Conservation (phyloP, 2,797 vertebrate genomes). For the Gallinago stenura region DNA sequence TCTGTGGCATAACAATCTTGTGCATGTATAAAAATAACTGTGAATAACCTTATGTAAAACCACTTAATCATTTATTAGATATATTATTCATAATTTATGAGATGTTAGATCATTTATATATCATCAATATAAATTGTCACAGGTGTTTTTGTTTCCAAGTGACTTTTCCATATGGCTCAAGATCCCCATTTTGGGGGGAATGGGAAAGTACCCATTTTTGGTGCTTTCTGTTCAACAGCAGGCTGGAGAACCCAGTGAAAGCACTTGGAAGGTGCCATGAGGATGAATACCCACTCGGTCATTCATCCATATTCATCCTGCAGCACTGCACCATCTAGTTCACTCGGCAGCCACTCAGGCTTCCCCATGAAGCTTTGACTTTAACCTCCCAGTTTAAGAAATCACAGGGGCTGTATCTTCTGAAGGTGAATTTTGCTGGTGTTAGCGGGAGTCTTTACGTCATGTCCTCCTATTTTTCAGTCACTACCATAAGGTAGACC, state of each 20-base stretch:
- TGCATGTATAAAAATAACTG: background rate
- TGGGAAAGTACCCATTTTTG: too few relatives aligned
- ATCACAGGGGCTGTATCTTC: rapidly evolving
- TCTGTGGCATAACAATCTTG: background rate
- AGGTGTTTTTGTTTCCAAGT: background rate
- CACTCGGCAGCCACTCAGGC: background rate
- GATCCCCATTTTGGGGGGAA: background rate
- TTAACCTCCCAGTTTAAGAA: background rate
- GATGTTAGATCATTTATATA: background rate
- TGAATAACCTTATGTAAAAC: background rate
- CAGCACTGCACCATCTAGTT: background rate
- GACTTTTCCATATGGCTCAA: background rate
- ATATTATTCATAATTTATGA: background rate
- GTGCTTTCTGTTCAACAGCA: background rate
- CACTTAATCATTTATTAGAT: background rate
- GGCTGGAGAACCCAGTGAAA: background rate
- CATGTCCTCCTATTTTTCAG: background rate
- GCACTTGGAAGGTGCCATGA: background rate
- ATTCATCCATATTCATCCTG: background rate
- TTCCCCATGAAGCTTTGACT: rapidly evolving
- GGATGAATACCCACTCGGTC: background rate
- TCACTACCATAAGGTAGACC: background rate
- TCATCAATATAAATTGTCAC: background rate
- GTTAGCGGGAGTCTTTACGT: background rate
- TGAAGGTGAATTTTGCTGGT: background rate